Conservation (phyloP, 2,113 vertebrate genomes). For the Zosterops japonicus region DNA sequence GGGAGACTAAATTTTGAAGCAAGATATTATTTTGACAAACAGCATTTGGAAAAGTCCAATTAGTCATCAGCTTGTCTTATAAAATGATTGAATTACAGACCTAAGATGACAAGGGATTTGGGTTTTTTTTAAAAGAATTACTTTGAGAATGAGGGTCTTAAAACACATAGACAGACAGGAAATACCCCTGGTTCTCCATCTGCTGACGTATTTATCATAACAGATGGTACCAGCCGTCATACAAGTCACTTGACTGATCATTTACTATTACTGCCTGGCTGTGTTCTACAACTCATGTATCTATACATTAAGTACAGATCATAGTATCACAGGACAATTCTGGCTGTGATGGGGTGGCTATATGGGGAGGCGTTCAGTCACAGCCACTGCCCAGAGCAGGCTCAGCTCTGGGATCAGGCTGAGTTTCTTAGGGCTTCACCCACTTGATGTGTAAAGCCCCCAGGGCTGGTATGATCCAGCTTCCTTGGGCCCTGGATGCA, state of each 20-base stretch:
- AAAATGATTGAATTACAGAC: background rate
- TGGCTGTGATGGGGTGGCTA: background rate
- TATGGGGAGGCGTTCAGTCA: background rate
- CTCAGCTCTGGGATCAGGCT: background rate
- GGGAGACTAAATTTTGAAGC: background rate
- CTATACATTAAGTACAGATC: background rate
- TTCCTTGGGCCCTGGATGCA: background rate
- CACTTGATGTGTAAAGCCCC: rapidly evolving
- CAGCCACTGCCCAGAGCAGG: background rate
- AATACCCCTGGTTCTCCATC: background rate
- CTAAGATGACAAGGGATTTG: background rate
- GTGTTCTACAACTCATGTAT: background rate
- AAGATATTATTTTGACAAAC: background rate
- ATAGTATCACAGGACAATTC: background rate
- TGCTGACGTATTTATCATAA: background rate
- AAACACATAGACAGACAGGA: background rate
- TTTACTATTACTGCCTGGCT: background rate
- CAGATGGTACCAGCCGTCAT: background rate
- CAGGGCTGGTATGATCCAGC: rapidly evolving
- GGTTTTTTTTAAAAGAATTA: background rate
- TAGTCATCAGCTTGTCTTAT: background rate
- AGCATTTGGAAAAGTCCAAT: background rate
- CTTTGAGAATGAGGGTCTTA: background rate
- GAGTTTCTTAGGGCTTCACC: background rate
- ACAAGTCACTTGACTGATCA: background rate